phyloP scores from a whole-genome alignment of 2,888 invertebrate species.

The Dasysyrphus tricinctus region DNA sequence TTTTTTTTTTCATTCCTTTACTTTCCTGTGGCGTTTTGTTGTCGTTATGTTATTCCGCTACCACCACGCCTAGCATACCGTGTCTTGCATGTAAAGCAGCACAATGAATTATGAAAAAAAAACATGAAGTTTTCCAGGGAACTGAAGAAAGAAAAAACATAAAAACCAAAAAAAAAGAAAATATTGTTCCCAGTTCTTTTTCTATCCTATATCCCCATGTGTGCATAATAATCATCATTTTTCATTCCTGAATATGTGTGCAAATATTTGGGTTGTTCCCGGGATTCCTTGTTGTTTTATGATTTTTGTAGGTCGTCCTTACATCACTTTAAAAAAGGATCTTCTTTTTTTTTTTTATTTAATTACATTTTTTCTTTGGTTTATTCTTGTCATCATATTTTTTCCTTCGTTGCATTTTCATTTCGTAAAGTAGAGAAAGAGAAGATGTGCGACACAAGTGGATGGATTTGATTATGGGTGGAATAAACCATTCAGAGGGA shows the following conservation, averaged over 20 bases:
- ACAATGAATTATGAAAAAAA: slow-evolving; percentile 58
- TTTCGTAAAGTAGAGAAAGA: slow-evolving; percentile 2
- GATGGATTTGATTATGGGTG: slow-evolving; percentile 14
- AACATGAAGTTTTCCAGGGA: slow-evolving; percentile 32
- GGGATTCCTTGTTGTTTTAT: slow-evolving; percentile 4
- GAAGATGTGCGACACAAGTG: neutral
- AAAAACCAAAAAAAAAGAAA: neutral
- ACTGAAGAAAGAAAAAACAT: neutral
- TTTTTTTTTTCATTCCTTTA: neutral
- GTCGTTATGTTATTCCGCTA: slow-evolving; percentile 4
- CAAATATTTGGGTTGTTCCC: slow-evolving; percentile 69
- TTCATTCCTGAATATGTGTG: slow-evolving; percentile 69
- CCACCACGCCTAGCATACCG: neutral
- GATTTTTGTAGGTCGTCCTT: slow-evolving; percentile 35
- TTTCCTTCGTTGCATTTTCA: slow-evolving; percentile 55
- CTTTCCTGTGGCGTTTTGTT: neutral
- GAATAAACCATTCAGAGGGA: neutral
- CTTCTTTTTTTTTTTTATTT: slow-evolving; percentile 46
- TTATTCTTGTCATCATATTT: slow-evolving; percentile 47
- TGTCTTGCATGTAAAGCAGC: slow-evolving; percentile 23
- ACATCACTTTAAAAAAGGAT: slow-evolving; percentile 51
- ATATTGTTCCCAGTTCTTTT: slow-evolving; percentile 18
- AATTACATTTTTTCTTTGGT: slow-evolving; percentile 64
- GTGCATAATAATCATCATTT: slow-evolving; percentile 63
- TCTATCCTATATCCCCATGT: slow-evolving; percentile 36